phyloP scores from a whole-genome alignment of 2,888 invertebrate genomes.

The Aphidoletes aphidimyza region DNA sequence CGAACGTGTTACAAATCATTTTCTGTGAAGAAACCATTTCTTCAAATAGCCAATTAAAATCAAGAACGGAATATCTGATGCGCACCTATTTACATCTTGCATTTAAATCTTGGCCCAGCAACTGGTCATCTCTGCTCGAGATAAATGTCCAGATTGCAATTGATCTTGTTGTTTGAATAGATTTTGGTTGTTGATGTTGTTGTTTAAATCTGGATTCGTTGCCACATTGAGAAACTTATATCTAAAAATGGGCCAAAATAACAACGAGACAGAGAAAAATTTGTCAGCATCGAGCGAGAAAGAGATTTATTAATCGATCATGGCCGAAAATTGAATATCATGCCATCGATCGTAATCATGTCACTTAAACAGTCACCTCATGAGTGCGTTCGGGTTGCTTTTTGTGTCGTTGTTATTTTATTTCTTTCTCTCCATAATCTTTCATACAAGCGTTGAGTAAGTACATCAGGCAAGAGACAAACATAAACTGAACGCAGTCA shows the following conservation, averaged over 20 bases:
- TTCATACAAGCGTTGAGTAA: conserved; percentile 33
- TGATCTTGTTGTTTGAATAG: background rate
- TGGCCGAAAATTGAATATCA: conserved; percentile 44
- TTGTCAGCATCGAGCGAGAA: background rate
- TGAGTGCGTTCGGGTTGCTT: background rate
- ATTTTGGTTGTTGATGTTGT: background rate
- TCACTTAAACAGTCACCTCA: conserved; percentile 35
- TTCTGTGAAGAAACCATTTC: background rate
- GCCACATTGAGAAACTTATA: background rate
- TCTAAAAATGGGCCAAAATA: background rate
- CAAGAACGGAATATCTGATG: background rate
- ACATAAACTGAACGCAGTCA: too few relatives aligned
- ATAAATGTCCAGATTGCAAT: conserved; percentile 24
- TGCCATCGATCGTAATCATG: conserved; percentile 49
- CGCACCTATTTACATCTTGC: too few relatives aligned
- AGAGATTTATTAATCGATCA: conserved; percentile 15
- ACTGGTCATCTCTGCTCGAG: background rate
- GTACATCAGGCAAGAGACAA: background rate
- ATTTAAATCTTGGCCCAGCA: too few relatives aligned
- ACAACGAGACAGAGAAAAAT: background rate
- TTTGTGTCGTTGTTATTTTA: too few relatives aligned
- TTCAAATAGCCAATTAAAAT: background rate
- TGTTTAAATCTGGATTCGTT: background rate
- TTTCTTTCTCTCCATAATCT: too few relatives aligned
- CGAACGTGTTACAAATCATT: conserved; percentile 27